Percentiles rank a stretch among this genome's conserved stretches.
phyloP scores from a whole-genome alignment of 2,797 vertebrate genomes.

The Garrulus glandarius region DNA sequence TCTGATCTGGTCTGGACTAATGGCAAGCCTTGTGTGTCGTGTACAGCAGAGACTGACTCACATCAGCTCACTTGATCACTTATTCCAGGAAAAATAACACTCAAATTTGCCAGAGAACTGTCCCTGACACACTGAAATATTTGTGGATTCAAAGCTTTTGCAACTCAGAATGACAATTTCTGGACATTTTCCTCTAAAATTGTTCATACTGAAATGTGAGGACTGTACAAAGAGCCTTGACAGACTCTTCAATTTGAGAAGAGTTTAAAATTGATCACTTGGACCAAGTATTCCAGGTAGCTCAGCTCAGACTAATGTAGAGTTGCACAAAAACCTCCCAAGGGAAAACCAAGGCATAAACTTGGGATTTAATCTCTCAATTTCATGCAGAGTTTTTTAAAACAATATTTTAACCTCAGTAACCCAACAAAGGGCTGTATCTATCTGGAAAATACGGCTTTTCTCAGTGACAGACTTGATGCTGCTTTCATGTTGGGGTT shows the following conservation, averaged over 20 bases:
- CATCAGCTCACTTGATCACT: neutral
- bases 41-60: neutral
- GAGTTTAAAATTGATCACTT: neutral
- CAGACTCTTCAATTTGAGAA: neutral
- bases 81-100: neutral
- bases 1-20: neutral
- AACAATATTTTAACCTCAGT: neutral
- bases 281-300: neutral
- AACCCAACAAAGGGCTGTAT: neutral
- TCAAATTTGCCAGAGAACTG: neutral
- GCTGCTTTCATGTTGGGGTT: neutral
- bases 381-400: neutral
- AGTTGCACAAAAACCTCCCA: neutral
- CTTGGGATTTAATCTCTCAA: neutral
- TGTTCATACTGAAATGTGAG: neutral
- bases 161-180: neutral
- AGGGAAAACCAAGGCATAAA: neutral
- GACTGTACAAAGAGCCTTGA: neutral
- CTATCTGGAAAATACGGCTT: neutral
- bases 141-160: neutral
- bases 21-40: neutral
- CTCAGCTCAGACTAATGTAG: neutral
- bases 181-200: neutral
- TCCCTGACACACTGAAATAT: neutral
- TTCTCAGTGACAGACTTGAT: neutral